Conservation (phyloP, 2,797 vertebrate genomes). For the Sitta carolinensis region DNA sequence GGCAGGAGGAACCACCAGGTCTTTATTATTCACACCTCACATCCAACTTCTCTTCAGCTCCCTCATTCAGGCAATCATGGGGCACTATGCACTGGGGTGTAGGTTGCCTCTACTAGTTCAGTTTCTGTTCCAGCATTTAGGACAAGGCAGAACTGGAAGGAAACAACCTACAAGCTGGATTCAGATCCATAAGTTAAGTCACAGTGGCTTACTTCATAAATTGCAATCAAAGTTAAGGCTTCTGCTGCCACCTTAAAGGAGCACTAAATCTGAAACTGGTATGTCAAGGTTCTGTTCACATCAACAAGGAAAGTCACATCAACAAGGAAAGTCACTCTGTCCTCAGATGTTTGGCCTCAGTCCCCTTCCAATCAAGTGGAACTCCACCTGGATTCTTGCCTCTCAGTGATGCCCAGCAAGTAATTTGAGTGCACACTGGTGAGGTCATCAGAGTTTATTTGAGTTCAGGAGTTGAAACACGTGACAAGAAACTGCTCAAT, state of each 20-base stretch:
- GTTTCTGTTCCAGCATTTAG: background rate
- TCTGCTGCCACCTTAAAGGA: background rate
- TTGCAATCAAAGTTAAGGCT: background rate
- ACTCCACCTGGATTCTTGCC: constrained; percentile 38
- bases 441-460: constrained; percentile 37
- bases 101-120: background rate
- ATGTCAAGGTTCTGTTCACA: background rate
- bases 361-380: background rate
- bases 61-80: background rate
- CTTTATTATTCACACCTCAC: background rate
- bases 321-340: background rate
- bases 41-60: background rate
- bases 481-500: constrained; percentile 21
- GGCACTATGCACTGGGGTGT: background rate
- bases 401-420: background rate
- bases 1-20: background rate
- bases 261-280: background rate
- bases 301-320: background rate
- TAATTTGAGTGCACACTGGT: constrained; percentile 3
- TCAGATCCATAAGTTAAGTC: background rate
- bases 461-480: constrained; percentile 24
- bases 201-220: background rate
- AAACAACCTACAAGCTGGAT: background rate
- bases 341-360: background rate
- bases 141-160: background rate